A percentile compares a stretch with the other conserved stretches of the same genome.
phyloP scores from a whole-genome alignment of 2,888 invertebrate genomes.

The Halocaridina rubra region DNA sequence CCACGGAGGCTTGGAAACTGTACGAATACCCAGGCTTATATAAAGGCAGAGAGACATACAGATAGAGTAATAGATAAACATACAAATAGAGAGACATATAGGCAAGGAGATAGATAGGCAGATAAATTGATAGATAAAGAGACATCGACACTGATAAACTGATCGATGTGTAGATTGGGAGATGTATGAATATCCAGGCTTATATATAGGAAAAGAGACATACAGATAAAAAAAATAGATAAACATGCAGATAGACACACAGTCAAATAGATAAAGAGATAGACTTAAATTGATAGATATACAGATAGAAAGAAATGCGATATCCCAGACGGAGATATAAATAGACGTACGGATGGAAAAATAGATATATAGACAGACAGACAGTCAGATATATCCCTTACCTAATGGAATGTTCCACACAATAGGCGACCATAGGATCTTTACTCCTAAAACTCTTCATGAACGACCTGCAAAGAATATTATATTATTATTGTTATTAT shows the following conservation, averaged over 20 bases:
- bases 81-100: too few relatives aligned
- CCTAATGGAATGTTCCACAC: conserved; percentile 17
- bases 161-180: too few relatives aligned
- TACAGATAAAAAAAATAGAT: not conserved
- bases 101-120: too few relatives aligned
- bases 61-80: too few relatives aligned
- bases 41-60: too few relatives aligned
- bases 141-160: too few relatives aligned
- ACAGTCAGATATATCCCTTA: not conserved
- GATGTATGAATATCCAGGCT: too few relatives aligned
- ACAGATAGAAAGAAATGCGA: not conserved
- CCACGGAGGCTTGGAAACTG: too few relatives aligned
- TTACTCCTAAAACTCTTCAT: not conserved
- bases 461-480: not conserved
- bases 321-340: not conserved
- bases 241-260: not conserved
- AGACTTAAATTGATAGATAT: not conserved
- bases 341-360: not conserved
- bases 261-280: not conserved
- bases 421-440: not conserved
- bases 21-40: too few relatives aligned
- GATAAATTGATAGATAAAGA: too few relatives aligned
- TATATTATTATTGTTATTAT: too few relatives aligned
- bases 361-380: not conserved
- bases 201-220: too few relatives aligned